These are phyloP conservation scores for Cliona cf. orientalis DNA, from an alignment of 37 sponge, comb jelly and placozoan species.

Conservation along the genomic window DNA sequence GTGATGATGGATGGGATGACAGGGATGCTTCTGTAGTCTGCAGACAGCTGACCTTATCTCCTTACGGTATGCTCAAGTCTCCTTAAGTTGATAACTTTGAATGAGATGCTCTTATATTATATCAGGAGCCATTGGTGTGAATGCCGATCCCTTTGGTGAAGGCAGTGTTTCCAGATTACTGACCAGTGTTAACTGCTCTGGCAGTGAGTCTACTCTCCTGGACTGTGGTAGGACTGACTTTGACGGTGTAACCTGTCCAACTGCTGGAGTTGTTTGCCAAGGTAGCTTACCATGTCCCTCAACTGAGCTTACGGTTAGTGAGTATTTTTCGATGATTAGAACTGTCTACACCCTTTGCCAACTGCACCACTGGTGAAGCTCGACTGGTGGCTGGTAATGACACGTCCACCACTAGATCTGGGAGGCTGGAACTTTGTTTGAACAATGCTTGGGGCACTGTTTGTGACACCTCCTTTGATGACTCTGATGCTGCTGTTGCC, in stretches of 20 bases:
- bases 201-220: constrained; percentile 17
- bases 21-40: constrained; percentile 54
- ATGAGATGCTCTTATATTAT: too few species aligned
- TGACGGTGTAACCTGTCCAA: constrained; percentile 5
- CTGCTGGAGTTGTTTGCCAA: constrained; percentile 24
- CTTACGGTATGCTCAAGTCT: too few species aligned
- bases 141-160: constrained; percentile 26
- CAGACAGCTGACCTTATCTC: constrained; percentile 43
- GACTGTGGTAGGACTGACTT: constrained; percentile 1
- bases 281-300: too few species aligned
- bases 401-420: neutral
- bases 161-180: constrained; percentile 10
- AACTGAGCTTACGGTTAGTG: too few species aligned
- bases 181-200: constrained; percentile 18
- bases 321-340: too few species aligned
- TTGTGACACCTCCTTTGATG: neutral
- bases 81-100: too few species aligned
- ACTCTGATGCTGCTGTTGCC: constrained; percentile 21
- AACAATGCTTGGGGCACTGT: constrained; percentile 51
- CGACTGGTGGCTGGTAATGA: neutral
- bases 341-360: neutral
- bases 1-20: constrained; percentile 37
- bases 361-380: neutral
- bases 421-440: constrained; percentile 8
- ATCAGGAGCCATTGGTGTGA: constrained; percentile 28